A percentile compares a stretch with the other conserved stretches of the same genome.
Evolutionary conservation across 2,113 vertebrate genomes (phyloP).

Genomic region (Procavia capensis): DNA sequence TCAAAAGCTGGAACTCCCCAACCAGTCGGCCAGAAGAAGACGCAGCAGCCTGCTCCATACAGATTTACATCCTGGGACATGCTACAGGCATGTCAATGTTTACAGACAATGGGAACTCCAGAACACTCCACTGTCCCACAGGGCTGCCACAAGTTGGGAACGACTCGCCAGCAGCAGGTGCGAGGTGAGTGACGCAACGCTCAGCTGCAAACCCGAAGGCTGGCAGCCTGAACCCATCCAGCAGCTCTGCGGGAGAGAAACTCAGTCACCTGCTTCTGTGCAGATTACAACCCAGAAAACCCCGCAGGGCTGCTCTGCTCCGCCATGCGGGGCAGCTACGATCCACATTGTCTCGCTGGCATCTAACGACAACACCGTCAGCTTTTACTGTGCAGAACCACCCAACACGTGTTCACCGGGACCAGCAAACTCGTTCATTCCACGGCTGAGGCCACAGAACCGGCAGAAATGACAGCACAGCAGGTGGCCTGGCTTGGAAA

Average conservation of each 20-base stretch:
- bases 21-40: not conserved
- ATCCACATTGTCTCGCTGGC: not conserved
- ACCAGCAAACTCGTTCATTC: constrained; percentile 84
- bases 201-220: no score
- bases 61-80: not conserved
- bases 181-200: no score
- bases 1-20: not conserved
- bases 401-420: constrained; percentile 62
- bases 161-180: no score
- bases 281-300: no score
- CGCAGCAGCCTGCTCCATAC: no score
- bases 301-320: not conserved
- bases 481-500: constrained; percentile 87
- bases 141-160: no score
- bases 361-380: not conserved
- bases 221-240: no score
- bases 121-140: no score
- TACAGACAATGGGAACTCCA: no score
- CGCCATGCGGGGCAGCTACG: not conserved
- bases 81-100: no score
- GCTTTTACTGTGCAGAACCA: not conserved
- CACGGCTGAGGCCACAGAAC: constrained; percentile 87
- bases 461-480: constrained; percentile 89
- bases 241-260: no score
- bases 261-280: no score